phyloP scores from a whole-genome alignment of 92 coral and sea anemone genomes.

The Parazoanthus darwini region DNA sequence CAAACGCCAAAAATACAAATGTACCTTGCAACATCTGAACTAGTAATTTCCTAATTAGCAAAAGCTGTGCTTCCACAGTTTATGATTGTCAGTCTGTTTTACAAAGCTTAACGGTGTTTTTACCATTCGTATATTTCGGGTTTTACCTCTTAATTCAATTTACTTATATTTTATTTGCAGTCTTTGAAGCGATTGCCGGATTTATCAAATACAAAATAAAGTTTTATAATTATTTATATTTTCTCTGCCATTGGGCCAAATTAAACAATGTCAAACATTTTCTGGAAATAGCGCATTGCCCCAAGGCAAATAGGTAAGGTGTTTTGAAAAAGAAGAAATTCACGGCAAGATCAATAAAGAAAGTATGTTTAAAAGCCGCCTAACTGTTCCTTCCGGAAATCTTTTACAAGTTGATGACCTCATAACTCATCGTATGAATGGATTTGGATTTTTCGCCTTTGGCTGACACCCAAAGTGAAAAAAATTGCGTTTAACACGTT shows the following conservation, averaged over 20 bases:
- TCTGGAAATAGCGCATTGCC: background rate
- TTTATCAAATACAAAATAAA: background rate
- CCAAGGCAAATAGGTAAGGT: background rate
- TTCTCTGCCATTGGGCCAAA: background rate
- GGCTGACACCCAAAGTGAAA: background rate
- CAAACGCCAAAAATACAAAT: too few species aligned
- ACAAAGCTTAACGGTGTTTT: background rate
- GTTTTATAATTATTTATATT: too few species aligned
- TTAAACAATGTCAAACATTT: too few species aligned
- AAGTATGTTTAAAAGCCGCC: background rate
- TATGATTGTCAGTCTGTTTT: too few species aligned
- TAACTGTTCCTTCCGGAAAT: constrained; percentile 5
- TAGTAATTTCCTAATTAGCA: too few species aligned
- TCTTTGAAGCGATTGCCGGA: background rate
- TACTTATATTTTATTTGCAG: background rate
- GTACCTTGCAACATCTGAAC: too few species aligned
- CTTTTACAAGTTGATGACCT: background rate
- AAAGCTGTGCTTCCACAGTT: too few species aligned
- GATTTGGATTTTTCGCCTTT: background rate
- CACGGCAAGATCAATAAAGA: background rate
- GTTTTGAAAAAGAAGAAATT: background rate
- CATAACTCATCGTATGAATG: background rate
- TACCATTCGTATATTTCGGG: background rate
- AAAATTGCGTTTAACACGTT: background rate
- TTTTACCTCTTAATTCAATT: too few species aligned